Percentiles rank a stretch among this genome's conserved stretches.
These are phyloP conservation scores for Aculops lycopersici DNA, from an alignment of 1,140 invertebrate genomes.

Conservation along the genomic window DNA sequence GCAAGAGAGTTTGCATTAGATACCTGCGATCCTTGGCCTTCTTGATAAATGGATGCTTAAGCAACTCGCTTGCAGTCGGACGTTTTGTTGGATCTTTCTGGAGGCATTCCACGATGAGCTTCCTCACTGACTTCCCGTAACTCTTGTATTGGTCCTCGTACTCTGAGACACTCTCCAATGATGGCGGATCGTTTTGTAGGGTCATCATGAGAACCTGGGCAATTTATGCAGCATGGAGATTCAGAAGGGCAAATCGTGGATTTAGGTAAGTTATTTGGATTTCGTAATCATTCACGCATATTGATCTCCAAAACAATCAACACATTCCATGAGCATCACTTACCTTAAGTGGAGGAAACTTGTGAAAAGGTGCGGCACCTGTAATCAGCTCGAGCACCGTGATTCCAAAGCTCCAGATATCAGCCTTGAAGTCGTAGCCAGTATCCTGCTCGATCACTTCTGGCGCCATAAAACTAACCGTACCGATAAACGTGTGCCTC, in stretches of 20 bases:
- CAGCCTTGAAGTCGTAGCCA: conserved; percentile 97
- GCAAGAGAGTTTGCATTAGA: conserved; percentile 55
- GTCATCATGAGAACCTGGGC: conserved; percentile 58
- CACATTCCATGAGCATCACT: no score
- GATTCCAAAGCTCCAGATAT: conserved; percentile 97
- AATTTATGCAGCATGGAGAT: conserved; percentile 4
- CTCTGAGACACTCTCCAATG: conserved; percentile 68
- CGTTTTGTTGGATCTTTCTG: conserved; percentile 77
- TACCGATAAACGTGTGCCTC: conserved; percentile 82
- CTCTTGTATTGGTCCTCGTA: conserved; percentile 91
- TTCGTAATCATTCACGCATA: no score
- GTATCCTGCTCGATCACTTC: conserved; percentile 98
- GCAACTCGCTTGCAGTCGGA: conserved; percentile 75
- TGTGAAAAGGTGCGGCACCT: conserved; percentile 90
- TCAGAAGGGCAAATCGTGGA: not conserved
- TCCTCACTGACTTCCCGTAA: conserved; percentile 84
- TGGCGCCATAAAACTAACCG: conserved; percentile 98
- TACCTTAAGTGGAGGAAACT: conserved; percentile 93
- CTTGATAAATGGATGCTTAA: conserved; percentile 96
- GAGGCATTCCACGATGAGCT: conserved; percentile 70
- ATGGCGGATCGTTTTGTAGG: conserved; percentile 86
- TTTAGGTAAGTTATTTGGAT: not conserved
- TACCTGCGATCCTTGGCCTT: conserved; percentile 93
- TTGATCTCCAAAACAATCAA: no score
- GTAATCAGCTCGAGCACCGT: conserved; percentile 96